Percentiles rank a stretch among this genome's conserved stretches.
phyloP scores from a whole-genome alignment of 2,888 invertebrate genomes.

The Protophormia terraenovae region DNA sequence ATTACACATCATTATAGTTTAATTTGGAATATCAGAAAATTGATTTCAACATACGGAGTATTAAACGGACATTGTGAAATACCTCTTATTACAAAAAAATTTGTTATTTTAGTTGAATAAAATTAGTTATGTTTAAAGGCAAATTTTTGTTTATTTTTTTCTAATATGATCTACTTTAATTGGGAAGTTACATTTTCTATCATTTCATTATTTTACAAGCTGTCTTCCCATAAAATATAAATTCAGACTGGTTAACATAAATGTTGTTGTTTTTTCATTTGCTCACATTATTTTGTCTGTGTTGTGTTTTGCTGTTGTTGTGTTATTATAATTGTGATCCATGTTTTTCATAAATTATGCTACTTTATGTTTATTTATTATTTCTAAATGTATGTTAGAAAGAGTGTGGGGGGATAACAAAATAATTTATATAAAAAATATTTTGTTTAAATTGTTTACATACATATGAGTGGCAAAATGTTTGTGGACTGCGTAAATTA shows the following conservation, averaged over 20 bases:
- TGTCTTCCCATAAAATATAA: background rate
- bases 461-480: background rate
- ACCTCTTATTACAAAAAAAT: no score
- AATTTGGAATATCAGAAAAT: no score
- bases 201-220: background rate
- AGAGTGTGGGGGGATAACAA: background rate
- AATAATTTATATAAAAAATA: background rate
- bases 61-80: no score
- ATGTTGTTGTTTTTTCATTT: background rate
- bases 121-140: no score
- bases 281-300: background rate
- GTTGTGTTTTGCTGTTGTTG: background rate
- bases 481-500: background rate
- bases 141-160: no score
- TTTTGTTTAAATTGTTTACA: background rate
- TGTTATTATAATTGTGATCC: constrained; percentile 15
- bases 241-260: background rate
- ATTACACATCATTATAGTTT: no score
- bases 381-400: background rate
- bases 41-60: no score
- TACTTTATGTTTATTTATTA: constrained; percentile 5
- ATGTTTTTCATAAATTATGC: constrained; percentile 41
- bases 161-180: no score
- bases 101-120: no score
- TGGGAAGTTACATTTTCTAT: background rate